A percentile compares a stretch with the other conserved stretches of the same genome.
phyloP scores from a whole-genome alignment of 2,113 vertebrate genomes.

The Sus scrofa region DNA sequence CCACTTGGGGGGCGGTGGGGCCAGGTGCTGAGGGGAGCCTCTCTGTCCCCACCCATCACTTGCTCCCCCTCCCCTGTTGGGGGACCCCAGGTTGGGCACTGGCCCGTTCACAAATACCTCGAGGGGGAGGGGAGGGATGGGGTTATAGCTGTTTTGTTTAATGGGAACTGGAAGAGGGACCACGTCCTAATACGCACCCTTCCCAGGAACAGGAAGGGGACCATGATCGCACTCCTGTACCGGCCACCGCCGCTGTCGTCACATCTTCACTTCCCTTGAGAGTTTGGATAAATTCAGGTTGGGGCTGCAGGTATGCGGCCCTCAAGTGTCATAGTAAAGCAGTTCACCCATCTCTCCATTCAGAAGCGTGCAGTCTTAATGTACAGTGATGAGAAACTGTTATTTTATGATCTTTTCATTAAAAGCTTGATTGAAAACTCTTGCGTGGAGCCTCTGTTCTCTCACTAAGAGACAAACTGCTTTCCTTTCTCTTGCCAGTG shows the following conservation, averaged over 20 bases:
- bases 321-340: constrained; percentile 93
- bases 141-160: constrained; percentile 74
- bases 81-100: constrained; percentile 67
- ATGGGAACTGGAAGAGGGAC: constrained; percentile 81
- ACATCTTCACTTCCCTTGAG: constrained; percentile 90
- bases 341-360: constrained; percentile 93
- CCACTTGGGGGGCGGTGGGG: constrained; percentile 77
- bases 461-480: background rate
- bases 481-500: background rate
- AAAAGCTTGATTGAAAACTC: constrained; percentile 98
- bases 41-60: constrained; percentile 71
- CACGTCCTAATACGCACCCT: constrained; percentile 77
- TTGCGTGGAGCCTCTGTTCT: background rate
- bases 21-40: constrained; percentile 83
- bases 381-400: constrained; percentile 99
- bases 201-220: constrained; percentile 71
- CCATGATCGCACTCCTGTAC: constrained; percentile 80
- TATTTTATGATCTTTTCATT: constrained; percentile 99
- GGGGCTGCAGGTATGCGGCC: constrained; percentile 87
- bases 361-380: constrained; percentile 99
- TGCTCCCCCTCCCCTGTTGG: background rate
- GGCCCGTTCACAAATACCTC: constrained; percentile 82
- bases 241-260: constrained; percentile 90
- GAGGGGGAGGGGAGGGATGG: constrained; percentile 67
- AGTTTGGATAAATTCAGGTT: constrained; percentile 95